These are phyloP conservation scores for Eupristina koningsbergeri DNA, from an alignment of 1,140 invertebrate species.

Conservation along the genomic window DNA sequence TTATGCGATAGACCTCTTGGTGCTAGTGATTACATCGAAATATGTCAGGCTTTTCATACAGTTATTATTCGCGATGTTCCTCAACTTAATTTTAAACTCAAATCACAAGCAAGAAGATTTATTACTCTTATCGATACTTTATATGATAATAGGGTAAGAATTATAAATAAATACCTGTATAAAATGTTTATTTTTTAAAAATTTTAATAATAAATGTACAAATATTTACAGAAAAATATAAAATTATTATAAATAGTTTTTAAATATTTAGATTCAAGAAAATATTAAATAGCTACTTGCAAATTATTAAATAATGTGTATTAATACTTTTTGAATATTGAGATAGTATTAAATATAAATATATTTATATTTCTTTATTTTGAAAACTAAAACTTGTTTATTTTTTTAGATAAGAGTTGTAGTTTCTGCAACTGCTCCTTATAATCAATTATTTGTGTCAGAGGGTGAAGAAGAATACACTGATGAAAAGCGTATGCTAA, in stretches of 20 bases:
- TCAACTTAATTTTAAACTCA: slow-evolving; percentile 82
- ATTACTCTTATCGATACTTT: slow-evolving; percentile 98
- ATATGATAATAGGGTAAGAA: slow-evolving; percentile 91
- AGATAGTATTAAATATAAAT: neutral
- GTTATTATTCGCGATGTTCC: slow-evolving; percentile 94
- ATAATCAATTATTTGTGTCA: slow-evolving; percentile 83
- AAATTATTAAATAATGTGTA: too few species aligned
- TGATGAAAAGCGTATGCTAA: slow-evolving; percentile 88
- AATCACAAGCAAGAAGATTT: slow-evolving; percentile 92
- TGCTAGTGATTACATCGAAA: slow-evolving; percentile 93
- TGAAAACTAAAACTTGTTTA: slow-evolving; percentile 42
- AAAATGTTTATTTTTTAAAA: neutral
- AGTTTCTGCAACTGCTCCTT: slow-evolving; percentile 83
- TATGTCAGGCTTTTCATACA: slow-evolving; percentile 95
- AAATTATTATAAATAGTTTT: slow-evolving; percentile 20
- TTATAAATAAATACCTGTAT: neutral
- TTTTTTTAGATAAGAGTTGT: slow-evolving; percentile 80
- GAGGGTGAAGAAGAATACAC: slow-evolving; percentile 73
- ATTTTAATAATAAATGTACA: neutral
- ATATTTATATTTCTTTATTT: neutral
- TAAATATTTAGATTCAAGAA: neutral
- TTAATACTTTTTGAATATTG: too few species aligned
- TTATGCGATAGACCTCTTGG: slow-evolving; percentile 92
- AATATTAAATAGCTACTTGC: neutral
- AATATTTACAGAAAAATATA: slow-evolving; percentile 26